A percentile compares a stretch with the other conserved stretches of the same genome.
Evolutionary conservation across 2,113 vertebrate genomes (phyloP).

Genomic region (Fulica atra): DNA sequence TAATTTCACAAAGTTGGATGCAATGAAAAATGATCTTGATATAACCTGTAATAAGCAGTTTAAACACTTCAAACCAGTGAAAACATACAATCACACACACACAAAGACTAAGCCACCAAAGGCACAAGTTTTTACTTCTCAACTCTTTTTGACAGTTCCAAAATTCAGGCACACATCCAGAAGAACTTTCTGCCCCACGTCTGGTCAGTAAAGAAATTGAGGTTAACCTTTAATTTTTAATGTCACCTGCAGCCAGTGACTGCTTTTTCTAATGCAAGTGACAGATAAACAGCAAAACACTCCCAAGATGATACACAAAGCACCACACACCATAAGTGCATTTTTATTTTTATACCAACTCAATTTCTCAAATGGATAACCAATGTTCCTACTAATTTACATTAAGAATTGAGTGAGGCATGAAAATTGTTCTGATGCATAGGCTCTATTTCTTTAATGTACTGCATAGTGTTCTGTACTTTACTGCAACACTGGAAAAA

Average conservation of each 20-base stretch:
- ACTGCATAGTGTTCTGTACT: conserved; percentile 43
- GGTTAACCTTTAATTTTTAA: conserved; percentile 87
- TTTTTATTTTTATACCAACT: conserved; percentile 87
- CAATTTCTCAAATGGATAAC: conserved; percentile 89
- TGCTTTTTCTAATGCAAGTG: conserved; percentile 83
- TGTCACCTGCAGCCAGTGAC: conserved; percentile 83
- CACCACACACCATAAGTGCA: conserved; percentile 80
- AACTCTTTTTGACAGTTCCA: conserved; percentile 57
- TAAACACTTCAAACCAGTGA: background rate
- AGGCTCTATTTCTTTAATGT: conserved; percentile 67
- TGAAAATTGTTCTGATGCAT: conserved; percentile 82
- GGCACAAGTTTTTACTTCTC: conserved; percentile 1
- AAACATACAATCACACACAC: background rate
- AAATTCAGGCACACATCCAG: conserved; percentile 67
- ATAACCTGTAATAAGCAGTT: background rate
- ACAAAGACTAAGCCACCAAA: background rate
- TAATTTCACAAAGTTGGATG: background rate
- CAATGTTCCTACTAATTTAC: conserved; percentile 88
- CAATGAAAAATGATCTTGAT: background rate
- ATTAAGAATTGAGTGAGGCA: conserved; percentile 85
- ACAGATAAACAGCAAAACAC: conserved; percentile 82
- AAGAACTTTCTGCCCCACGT: conserved; percentile 71
- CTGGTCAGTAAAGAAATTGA: conserved; percentile 84
- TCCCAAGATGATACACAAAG: conserved; percentile 80
- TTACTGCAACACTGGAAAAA: conserved; percentile 27